Evolutionary conservation across 92 coral and sea anemone genomes (phyloP).

Genomic region (Meandrina meandrites): DNA sequence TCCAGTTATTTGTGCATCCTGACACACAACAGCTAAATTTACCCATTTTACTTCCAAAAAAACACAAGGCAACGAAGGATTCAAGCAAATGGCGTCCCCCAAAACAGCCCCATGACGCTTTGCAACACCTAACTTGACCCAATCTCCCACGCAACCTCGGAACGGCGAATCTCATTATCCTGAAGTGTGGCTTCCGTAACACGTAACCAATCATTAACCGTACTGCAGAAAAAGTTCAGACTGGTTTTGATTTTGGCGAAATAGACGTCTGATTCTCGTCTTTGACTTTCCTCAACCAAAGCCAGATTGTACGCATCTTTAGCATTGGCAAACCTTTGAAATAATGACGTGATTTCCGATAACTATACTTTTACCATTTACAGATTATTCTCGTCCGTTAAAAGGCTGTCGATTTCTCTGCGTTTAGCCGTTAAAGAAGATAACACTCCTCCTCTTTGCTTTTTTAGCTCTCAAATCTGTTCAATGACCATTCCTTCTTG

Average conservation of each 20-base stretch:
- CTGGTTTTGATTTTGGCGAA: too few relatives aligned
- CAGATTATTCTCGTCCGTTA: too few relatives aligned
- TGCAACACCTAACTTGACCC: slow-evolving; percentile 49
- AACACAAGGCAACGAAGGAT: slow-evolving; percentile 34
- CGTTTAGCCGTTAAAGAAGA: slow-evolving; percentile 1
- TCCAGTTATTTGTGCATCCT: slow-evolving; percentile 50
- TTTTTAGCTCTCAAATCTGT: background rate
- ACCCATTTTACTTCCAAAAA: slow-evolving; percentile 34
- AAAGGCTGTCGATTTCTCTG: too few relatives aligned
- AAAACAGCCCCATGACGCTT: slow-evolving; percentile 63
- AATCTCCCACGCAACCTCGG: slow-evolving; percentile 56
- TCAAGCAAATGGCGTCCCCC: slow-evolving; percentile 51
- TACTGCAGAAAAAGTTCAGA: too few relatives aligned
- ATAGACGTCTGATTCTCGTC: too few relatives aligned
- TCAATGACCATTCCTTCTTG: too few relatives aligned
- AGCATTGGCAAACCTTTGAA: background rate
- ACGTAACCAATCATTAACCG: too few relatives aligned
- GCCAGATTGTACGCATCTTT: background rate
- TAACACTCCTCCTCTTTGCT: background rate
- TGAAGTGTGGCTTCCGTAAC: too few relatives aligned
- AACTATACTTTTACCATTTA: background rate
- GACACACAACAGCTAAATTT: slow-evolving; percentile 60
- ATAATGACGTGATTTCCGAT: background rate
- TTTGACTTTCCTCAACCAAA: background rate
- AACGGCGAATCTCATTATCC: slow-evolving; percentile 17